phyloP scores from a whole-genome alignment of 2,113 vertebrate genomes.

The Apodemus speciosus region DNA sequence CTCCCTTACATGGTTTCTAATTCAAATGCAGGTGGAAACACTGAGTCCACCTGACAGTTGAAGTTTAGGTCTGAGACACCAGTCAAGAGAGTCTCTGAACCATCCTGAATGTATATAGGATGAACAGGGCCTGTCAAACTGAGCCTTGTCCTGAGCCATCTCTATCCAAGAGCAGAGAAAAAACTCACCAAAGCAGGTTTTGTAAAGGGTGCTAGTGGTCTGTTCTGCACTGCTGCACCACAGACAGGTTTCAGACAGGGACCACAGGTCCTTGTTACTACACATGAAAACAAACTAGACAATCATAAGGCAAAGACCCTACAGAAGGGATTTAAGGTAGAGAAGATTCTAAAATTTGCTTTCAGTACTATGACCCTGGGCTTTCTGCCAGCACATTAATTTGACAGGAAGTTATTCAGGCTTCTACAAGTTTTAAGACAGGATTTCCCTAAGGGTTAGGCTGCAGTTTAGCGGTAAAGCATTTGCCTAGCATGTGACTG shows the following conservation, averaged over 20 bases:
- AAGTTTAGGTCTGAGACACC: not conserved
- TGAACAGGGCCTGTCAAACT: not conserved
- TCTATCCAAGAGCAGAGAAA: not conserved
- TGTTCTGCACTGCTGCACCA: not conserved
- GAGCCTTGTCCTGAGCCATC: not conserved
- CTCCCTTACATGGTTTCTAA: not conserved
- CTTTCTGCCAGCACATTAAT: not conserved
- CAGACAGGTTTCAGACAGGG: not conserved
- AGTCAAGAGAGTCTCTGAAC: not conserved
- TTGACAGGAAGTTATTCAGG: not conserved
- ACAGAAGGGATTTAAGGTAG: not conserved
- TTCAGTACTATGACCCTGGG: conserved; percentile 5
- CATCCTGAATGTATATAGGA: not conserved
- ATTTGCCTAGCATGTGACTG: not conserved
- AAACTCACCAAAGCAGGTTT: not conserved
- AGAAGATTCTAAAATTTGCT: not conserved
- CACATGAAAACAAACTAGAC: not conserved
- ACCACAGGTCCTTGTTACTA: not conserved
- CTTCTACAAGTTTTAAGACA: not conserved
- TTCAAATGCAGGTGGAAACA: not conserved
- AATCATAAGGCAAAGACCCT: not conserved
- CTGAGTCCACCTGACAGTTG: not conserved
- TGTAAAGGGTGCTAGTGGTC: not conserved
- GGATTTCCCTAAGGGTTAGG: not conserved
- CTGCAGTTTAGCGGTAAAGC: not conserved